Conservation (phyloP, 2,888 invertebrate genomes). For the Tipula vernalis region DNA sequence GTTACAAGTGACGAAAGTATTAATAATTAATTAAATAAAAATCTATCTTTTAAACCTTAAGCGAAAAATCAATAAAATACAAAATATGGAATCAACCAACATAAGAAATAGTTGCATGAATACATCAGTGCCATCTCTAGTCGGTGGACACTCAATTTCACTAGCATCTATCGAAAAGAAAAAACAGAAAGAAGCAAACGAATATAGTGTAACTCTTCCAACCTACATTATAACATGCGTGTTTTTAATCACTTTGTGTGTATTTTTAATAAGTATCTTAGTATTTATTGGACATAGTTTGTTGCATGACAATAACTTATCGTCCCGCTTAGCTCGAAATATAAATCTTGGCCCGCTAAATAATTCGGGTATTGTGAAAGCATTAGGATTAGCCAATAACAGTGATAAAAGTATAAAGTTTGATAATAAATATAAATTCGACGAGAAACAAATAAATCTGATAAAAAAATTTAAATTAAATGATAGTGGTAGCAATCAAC, state of each 20-base stretch:
- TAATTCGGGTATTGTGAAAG: background rate
- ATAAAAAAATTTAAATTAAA: background rate
- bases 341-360: background rate
- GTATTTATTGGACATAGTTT: conserved; percentile 29
- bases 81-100: background rate
- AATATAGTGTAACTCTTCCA: conserved; percentile 19
- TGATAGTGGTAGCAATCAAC: background rate
- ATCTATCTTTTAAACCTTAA: background rate
- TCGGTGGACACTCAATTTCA: background rate
- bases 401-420: background rate
- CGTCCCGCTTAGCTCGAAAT: background rate
- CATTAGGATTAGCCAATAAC: background rate
- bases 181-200: background rate
- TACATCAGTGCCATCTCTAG: background rate
- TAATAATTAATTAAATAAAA: background rate
- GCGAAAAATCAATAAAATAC: background rate
- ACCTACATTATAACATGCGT: conserved; percentile 32
- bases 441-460: background rate
- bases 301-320: background rate
- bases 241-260: conserved; percentile 30
- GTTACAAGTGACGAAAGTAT: background rate
- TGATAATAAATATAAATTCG: conserved; percentile 6
- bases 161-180: background rate
- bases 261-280: conserved; percentile 29
- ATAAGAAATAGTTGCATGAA: background rate